These are phyloP conservation scores for Callaeas wilsoni DNA, from an alignment of 2,113 vertebrate genomes.

Conservation along the genomic window DNA sequence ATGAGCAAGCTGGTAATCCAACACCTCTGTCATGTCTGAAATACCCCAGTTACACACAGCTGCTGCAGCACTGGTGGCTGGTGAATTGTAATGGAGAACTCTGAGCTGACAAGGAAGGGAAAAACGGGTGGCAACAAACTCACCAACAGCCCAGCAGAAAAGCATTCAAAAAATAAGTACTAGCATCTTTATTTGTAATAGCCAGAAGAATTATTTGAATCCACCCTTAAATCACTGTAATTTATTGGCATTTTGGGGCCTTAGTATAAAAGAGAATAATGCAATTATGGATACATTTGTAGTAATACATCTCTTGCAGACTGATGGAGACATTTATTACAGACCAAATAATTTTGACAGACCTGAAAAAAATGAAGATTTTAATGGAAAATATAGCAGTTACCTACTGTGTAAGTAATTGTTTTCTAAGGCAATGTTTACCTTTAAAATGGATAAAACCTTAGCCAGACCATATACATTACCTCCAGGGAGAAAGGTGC, in stretches of 20 bases:
- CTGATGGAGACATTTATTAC: background rate
- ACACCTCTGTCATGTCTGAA: background rate
- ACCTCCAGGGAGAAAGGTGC: constrained; percentile 13
- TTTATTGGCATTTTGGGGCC: background rate
- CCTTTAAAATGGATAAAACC: background rate
- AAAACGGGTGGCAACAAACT: background rate
- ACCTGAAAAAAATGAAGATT: background rate
- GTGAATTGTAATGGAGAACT: background rate
- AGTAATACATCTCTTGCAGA: background rate
- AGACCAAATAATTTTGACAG: background rate
- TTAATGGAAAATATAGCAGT: background rate
- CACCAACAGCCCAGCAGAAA: background rate
- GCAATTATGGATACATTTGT: background rate
- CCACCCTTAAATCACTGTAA: background rate
- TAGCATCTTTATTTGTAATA: background rate
- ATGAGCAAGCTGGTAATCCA: background rate
- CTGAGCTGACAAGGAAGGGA: background rate
- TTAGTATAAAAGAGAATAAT: background rate
- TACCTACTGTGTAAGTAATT: background rate
- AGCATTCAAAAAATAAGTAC: background rate
- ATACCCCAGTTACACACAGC: background rate
- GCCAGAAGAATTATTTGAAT: background rate
- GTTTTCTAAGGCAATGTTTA: background rate
- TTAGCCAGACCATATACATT: background rate
- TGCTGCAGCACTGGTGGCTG: background rate